phyloP scores from a whole-genome alignment of 2,888 invertebrate genomes.

The Nudaria mundana region DNA sequence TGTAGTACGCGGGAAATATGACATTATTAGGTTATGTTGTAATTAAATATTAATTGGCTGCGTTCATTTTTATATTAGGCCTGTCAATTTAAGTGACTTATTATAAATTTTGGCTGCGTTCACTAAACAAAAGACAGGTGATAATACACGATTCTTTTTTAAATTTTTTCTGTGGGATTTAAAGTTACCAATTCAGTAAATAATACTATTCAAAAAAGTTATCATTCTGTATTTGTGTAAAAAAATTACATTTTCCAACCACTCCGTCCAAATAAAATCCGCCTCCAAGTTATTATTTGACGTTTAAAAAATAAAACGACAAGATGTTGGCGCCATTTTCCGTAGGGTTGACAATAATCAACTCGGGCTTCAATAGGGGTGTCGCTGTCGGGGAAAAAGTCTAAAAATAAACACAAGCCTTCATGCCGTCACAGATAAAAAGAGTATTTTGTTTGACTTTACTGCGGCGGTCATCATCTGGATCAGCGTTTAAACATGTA shows the following conservation, averaged over 20 bases:
- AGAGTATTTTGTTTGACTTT: constrained; percentile 6
- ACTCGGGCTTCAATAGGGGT: neutral
- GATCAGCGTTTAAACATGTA: constrained; percentile 8
- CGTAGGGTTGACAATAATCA: neutral
- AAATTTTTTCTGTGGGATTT: too few relatives aligned
- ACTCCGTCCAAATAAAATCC: constrained; percentile 1
- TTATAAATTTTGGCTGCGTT: too few relatives aligned
- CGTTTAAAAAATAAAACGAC: neutral
- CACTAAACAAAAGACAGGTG: too few relatives aligned
- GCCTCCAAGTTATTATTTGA: neutral
- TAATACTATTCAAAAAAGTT: too few relatives aligned
- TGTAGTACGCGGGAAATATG: neutral
- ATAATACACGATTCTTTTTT: too few relatives aligned
- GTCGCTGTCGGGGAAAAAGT: constrained; percentile 3
- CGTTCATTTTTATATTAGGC: neutral
- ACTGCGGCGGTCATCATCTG: constrained; percentile 6
- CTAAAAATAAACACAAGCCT: constrained; percentile 6
- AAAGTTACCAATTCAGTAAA: too few relatives aligned
- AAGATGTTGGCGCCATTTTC: neutral
- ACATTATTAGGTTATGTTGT: constrained; percentile 7
- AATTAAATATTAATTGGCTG: neutral
- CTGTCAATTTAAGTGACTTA: neutral
- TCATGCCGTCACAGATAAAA: constrained; percentile 5
- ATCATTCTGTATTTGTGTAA: too few relatives aligned
- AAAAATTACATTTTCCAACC: too few relatives aligned